Base-by-base conservation (phyloP, 2,797 vertebrate genomes). In the Enteromius anoplus region DNA sequence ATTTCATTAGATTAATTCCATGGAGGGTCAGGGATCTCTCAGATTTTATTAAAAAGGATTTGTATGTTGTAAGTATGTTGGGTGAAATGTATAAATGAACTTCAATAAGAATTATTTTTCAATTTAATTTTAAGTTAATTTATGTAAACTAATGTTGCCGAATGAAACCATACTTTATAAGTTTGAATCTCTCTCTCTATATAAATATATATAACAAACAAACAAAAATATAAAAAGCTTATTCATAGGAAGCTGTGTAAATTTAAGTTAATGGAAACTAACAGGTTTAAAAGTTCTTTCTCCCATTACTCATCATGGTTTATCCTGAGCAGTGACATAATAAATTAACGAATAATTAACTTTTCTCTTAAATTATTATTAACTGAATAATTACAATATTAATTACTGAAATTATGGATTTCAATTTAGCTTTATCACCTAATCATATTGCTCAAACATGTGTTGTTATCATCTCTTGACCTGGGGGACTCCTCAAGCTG, bases 231-330 rank as follows among this genome's bases (percentile, higher is more conserved):
- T 11, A 23, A 23, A 32, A 64, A 7, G 3, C 14, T 17, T 64
- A 32, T 73, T 79, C 69, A 80, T 69, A 73, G 58, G 23, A 73
- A 55, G 23, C n/a, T 79, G 73, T 78, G 42, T 65, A 37, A 40
- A 69, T 78, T 79, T 60, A 77, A 84, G 68, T 72, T 84, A 42
- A 72, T 71, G 76, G 29, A 49, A 81, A 11, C 26, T 81, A 21
- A 17, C 69, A 47, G n/a, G 55, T 23, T 23, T 9, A 60, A n/a
- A 23, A 60, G 23, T 26, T 26, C 10, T n/a, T 12, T 23, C 23
- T 58, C 55, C n/a, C n/a, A 23, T 60, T 60, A 12, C 10, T 23
- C 47, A 47, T 23, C 9, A 47, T 51, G 40, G 65, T 26, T 51
- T 64, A 40, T 69, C 37, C 37, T 6, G 6, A 40, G 72, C 3